phyloP scores from a whole-genome alignment of 2,113 vertebrate species.

The Emberiza fucata region DNA sequence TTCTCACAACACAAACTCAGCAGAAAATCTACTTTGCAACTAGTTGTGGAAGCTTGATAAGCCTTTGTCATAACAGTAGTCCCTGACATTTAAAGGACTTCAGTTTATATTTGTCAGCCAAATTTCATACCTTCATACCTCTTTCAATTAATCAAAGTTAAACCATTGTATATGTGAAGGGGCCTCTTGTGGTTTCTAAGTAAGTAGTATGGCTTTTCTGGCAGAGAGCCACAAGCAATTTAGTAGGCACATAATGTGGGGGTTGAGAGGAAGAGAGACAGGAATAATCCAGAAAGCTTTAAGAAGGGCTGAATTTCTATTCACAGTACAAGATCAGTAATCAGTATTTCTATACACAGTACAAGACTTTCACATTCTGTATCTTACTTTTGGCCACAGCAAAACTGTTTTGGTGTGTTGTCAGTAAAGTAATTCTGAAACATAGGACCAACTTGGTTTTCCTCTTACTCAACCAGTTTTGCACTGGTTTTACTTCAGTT shows the following conservation, averaged over 20 bases:
- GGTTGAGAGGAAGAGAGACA: neutral
- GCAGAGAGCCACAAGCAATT: slow-evolving; percentile 48
- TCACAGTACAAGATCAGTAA: neutral
- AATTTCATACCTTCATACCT: slow-evolving; percentile 51
- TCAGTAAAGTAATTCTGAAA: neutral
- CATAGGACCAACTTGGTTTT: neutral
- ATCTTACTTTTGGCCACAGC: neutral
- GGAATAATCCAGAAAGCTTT: slow-evolving; percentile 8
- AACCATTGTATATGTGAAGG: slow-evolving; percentile 43
- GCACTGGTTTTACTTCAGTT: neutral
- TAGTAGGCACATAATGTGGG: slow-evolving; percentile 21
- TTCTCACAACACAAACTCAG: neutral
- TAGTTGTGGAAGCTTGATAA: neutral
- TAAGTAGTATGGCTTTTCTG: slow-evolving; percentile 59
- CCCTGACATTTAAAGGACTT: slow-evolving; percentile 22
- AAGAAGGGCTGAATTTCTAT: neutral
- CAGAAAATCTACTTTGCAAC: neutral
- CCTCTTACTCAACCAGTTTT: neutral
- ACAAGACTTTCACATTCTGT: neutral
- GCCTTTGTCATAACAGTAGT: slow-evolving; percentile 42
- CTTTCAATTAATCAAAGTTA: slow-evolving; percentile 55
- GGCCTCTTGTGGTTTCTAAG: slow-evolving; percentile 59
- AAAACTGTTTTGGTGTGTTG: neutral
- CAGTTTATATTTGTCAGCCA: slow-evolving; percentile 41
- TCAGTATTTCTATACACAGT: neutral